Base-by-base conservation (phyloP, 2,888 invertebrate genomes). In the Andrena flavipes region DNA sequence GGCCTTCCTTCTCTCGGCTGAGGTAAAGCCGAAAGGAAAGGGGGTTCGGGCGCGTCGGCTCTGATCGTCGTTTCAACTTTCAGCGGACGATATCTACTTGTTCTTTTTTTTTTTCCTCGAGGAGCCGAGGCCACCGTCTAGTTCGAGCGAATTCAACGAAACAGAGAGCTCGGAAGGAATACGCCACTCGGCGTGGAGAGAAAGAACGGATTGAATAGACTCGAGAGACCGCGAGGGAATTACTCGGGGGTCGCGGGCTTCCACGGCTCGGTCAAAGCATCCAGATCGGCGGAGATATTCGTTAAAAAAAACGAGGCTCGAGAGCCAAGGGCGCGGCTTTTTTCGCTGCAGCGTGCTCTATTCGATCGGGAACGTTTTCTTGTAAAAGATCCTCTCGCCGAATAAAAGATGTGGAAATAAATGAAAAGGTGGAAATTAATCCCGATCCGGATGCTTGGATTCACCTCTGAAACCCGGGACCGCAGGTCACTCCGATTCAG, bases 51-150 rank as follows among this genome's bases (percentile, higher is more conserved):
- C 13, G 10, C 20, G 30, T 4, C 26, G n/a, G 35, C 7, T 29
- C 54, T n/a, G 42, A 71, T 70, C 42, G 51, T 42, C 48, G n/a
- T 75, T 48, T 60, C 33, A 62, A 7, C 48, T 75, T 48, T 65
- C 33, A 62, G 3, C 54, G 62, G 72, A 72, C 80, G 80, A 80
- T 51, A n/a, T n/a, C n/a, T n/a, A 33, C 72, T 80, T 70, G 26
- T 54, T 59, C 16, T 29, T 56, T 51, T 6, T 10, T 29, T 56
- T 51, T 35, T 59, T 59, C 6, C 10, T 1, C 16, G 42, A 2
- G 35, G 3, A 42, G 16, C 42, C 48, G 6, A 63, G 6, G 2
- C 13, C 13, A 29, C 29, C 29, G 29, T 60, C 29, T 26, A n/a
- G 48, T 30, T 29, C 60, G 29, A 60, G 20, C 42, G 30, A 60